These are phyloP conservation scores for Colletes latitarsis DNA, from an alignment of 1,140 invertebrate species.

Conservation along the genomic window DNA sequence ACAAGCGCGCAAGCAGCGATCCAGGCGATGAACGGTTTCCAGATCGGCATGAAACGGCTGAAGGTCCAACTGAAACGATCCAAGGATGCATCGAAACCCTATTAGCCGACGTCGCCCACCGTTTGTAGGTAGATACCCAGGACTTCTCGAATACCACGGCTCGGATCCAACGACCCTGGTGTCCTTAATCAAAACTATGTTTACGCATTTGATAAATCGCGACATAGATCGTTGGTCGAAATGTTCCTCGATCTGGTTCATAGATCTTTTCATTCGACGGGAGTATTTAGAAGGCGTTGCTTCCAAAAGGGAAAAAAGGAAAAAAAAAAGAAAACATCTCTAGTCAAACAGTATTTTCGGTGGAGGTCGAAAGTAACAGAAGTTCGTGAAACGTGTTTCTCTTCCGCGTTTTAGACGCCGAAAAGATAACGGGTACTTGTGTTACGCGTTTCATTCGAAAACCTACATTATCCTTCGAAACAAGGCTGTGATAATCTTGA, in stretches of 20 bases:
- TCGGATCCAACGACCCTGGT: slow-evolving; percentile 52
- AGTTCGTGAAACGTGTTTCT: slow-evolving; percentile 7
- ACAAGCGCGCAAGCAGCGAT: slow-evolving; percentile 96
- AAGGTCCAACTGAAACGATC: slow-evolving; percentile 99
- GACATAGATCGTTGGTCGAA: slow-evolving; percentile 31
- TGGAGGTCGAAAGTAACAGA: slow-evolving; percentile 35
- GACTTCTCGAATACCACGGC: slow-evolving; percentile 66
- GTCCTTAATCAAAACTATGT: slow-evolving; percentile 48
- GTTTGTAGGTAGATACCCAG: slow-evolving; percentile 78
- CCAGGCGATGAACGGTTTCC: slow-evolving; percentile 98
- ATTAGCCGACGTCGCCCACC: slow-evolving; percentile 83
- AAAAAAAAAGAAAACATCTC: slow-evolving; percentile 29
- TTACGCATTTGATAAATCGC: slow-evolving; percentile 42
- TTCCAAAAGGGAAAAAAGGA: slow-evolving; percentile 8
- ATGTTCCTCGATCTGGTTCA: slow-evolving; percentile 24
- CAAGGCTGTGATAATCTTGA: slow-evolving; percentile 64
- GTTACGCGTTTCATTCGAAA: slow-evolving; percentile 18
- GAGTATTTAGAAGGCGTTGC: slow-evolving; percentile 22
- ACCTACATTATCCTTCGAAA: slow-evolving; percentile 48
- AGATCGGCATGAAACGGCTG: slow-evolving; percentile 97
- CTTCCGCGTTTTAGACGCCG: slow-evolving; percentile 1
- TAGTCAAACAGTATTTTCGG: slow-evolving; percentile 66
- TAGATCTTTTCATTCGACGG: slow-evolving; percentile 33
- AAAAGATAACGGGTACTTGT: slow-evolving; percentile 24
- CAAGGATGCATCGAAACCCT: slow-evolving; percentile 93